A percentile compares a stretch with the other conserved stretches of the same genome.
These are phyloP conservation scores for Coecobrya sp. DNA, from an alignment of 2,888 invertebrate species.

Conservation along the genomic window DNA sequence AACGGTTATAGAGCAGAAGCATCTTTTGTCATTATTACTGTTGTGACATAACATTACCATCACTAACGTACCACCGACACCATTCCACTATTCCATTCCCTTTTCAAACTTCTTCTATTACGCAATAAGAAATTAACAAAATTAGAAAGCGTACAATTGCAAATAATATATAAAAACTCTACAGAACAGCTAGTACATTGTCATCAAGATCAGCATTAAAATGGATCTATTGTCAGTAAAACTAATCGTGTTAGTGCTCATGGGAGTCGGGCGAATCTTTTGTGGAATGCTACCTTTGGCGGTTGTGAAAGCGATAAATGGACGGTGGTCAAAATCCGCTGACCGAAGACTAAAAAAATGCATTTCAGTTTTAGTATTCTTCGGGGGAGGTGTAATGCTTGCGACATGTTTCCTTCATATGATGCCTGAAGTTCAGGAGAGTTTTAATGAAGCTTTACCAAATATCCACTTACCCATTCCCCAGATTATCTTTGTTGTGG, in stretches of 20 bases:
- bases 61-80: conserved; percentile 33
- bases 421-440: conserved; percentile 89
- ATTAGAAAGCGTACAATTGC: conserved; percentile 60
- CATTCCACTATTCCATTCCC: conserved; percentile 12
- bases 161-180: conserved; percentile 15
- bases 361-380: conserved; percentile 87
- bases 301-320: conserved; percentile 87
- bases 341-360: conserved; percentile 85
- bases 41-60: conserved; percentile 67
- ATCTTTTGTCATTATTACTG: conserved; percentile 36
- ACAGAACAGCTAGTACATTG: background rate
- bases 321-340: conserved; percentile 76
- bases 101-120: conserved; percentile 28
- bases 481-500: conserved; percentile 89
- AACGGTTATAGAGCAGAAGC: conserved; percentile 52
- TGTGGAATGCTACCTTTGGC: conserved; percentile 89
- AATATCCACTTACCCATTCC: conserved; percentile 87
- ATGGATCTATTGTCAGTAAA: conserved; percentile 88
- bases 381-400: conserved; percentile 90
- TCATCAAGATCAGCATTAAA: conserved; percentile 61
- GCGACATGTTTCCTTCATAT: conserved; percentile 90
- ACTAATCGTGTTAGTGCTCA: conserved; percentile 88
- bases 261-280: conserved; percentile 88
- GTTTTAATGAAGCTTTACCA: conserved; percentile 78
- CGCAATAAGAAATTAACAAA: conserved; percentile 67